Conservation (phyloP, 2,797 vertebrate species). For the Mycteria americana region DNA sequence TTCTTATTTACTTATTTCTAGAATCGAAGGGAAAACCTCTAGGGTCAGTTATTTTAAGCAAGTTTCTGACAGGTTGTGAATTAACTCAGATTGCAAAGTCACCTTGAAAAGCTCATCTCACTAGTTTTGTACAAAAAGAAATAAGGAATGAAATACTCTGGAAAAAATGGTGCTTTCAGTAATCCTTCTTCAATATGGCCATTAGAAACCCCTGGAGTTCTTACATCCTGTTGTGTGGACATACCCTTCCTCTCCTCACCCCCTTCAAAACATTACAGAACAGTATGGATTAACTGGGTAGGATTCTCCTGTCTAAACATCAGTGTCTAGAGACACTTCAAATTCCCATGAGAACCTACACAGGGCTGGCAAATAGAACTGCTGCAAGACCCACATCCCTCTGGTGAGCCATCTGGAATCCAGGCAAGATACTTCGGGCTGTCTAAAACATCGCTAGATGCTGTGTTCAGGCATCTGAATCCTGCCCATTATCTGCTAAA, state of each 20-base stretch:
- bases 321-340: background rate
- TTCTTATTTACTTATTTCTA: slow-evolving; percentile 38
- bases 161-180: background rate
- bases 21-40: slow-evolving; percentile 15
- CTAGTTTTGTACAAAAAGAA: background rate
- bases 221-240: background rate
- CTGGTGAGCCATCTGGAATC: background rate
- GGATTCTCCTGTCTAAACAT: background rate
- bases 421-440: background rate
- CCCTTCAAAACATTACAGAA: background rate
- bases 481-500: background rate
- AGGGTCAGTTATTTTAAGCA: slow-evolving; percentile 44
- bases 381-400: background rate
- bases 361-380: background rate
- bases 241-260: background rate
- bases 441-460: background rate
- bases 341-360: background rate
- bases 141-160: background rate
- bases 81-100: slow-evolving; percentile 42
- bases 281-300: background rate
- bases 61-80: slow-evolving; percentile 41
- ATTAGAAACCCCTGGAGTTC: background rate
- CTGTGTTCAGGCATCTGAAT: background rate
- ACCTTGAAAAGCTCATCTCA: slow-evolving; percentile 47
- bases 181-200: background rate